Base-by-base conservation (phyloP, 2,888 invertebrate genomes). In the Megalurothrips usitatus region DNA sequence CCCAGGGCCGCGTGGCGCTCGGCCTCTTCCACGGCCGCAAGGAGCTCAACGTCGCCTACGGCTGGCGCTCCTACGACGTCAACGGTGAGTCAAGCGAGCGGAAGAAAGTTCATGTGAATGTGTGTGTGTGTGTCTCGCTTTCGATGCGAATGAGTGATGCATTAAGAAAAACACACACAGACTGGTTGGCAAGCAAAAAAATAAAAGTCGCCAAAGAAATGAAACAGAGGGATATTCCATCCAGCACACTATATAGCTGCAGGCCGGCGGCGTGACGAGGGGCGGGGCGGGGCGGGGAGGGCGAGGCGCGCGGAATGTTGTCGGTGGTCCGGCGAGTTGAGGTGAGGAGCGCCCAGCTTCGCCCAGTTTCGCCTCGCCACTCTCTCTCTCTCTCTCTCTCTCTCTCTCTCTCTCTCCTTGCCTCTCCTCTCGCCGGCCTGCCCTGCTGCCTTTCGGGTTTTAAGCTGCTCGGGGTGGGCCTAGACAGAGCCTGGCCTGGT, bases 11-110 rank as follows among this genome's bases (percentile, higher is more conserved):
- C 83, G 91, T 96, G 82, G 91, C 93, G 86, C 95, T 96, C 86
- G 97, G 97, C 0, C 90, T 98, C 12, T 95, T 97, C 85, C 92
- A 93, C 85, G 97, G 97, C 0, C 92, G 92, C 83, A 95, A 96
- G 86, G 92, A 92, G 84, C 87, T 97, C 58, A 94, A 96, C 86
- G 91, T 92, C 82, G 94, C 94, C 4, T 94, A 95, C 85, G 97
- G 96, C 8, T 91, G 92, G 90, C 91, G 96, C 85, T 90, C 90
- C 81, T 90, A 92, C 85, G 91, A 93, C 82, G 91, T 96, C 83
- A 92, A 94, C 86, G 93, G 96, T 96, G 87, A 90, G 91, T 87
- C 78, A 79, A n/a, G n/a, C n/a, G n/a, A n/a, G n/a, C n/a, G n/a
- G n/a, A n/a, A n/a, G n/a, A n/a, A n/a, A n/a, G n/a, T n/a, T n/a